Conservation (phyloP, 2,113 vertebrate genomes). For the Nerophis ophidion region DNA sequence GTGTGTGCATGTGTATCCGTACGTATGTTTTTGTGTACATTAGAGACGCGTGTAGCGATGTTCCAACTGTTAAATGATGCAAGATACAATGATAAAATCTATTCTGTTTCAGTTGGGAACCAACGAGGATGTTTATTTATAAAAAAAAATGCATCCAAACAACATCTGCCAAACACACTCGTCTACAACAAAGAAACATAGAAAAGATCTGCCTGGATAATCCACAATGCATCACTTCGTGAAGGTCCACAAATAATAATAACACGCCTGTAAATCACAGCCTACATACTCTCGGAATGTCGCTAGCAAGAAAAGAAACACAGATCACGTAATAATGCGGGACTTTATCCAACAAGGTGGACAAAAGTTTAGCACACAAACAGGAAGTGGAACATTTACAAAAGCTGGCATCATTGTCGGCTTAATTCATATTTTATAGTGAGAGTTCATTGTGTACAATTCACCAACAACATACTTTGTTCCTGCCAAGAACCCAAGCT, state of each 20-base stretch:
- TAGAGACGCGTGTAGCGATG: too few relatives aligned
- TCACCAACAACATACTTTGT: too few relatives aligned
- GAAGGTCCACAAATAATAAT: slow-evolving; percentile 8
- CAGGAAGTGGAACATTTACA: neutral
- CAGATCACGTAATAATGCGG: too few relatives aligned
- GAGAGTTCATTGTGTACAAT: too few relatives aligned
- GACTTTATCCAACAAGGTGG: neutral
- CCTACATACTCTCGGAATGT: neutral
- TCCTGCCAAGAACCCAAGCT: too few relatives aligned
- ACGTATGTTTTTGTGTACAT: too few relatives aligned
- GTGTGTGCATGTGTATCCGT: too few relatives aligned
- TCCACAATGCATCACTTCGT: neutral
- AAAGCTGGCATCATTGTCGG: neutral
- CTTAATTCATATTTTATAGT: too few relatives aligned
- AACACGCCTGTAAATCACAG: neutral
- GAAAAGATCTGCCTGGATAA: neutral
- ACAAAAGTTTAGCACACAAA: neutral
- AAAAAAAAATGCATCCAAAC: slow-evolving; percentile 48
- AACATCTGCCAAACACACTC: slow-evolving; percentile 13
- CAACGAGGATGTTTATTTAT: slow-evolving; percentile 27
- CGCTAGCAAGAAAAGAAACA: too few relatives aligned
- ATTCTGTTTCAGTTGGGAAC: neutral
- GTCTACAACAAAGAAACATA: slow-evolving; percentile 7
- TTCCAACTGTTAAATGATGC: too few relatives aligned
- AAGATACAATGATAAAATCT: neutral